phyloP scores from a whole-genome alignment of 2,797 vertebrate genomes.

The Lates japonicus region DNA sequence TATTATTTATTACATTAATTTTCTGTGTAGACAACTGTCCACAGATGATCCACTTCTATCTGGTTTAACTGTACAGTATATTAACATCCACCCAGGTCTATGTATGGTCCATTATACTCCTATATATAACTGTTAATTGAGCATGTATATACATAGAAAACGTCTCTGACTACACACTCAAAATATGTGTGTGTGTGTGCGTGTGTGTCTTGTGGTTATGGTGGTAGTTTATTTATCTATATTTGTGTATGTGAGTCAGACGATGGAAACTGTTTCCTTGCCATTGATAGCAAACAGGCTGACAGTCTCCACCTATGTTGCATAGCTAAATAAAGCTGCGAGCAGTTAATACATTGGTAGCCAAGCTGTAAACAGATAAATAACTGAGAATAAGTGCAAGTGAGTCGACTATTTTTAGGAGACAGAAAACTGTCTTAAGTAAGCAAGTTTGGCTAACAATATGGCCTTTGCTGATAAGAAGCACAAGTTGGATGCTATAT shows the following conservation, averaged over 20 bases:
- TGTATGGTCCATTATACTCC: conserved; percentile 8
- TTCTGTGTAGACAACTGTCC: neutral
- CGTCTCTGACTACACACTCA: neutral
- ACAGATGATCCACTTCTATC: neutral
- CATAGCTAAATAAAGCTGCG: conserved; percentile 62
- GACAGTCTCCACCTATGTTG: conserved; percentile 61
- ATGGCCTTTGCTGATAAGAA: conserved; percentile 76
- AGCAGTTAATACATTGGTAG: conserved; percentile 42
- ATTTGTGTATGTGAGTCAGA: conserved; percentile 50
- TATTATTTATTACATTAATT: neutral
- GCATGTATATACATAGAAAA: neutral
- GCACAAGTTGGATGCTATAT: conserved; percentile 57
- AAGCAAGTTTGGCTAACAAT: conserved; percentile 69
- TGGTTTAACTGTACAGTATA: neutral
- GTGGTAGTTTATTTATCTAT: conserved; percentile 47
- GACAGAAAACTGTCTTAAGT: conserved; percentile 55
- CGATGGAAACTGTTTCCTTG: conserved; percentile 46
- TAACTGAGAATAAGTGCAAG: conserved; percentile 46
- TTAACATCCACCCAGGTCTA: neutral
- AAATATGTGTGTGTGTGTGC: conserved; percentile 18
- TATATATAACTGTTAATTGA: neutral
- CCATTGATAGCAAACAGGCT: conserved; percentile 61
- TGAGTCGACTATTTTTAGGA: conserved; percentile 59
- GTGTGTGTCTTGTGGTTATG: conserved; percentile 5
- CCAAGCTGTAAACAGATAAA: conserved; percentile 47